Percentiles rank a stretch among this genome's conserved stretches.
These are phyloP conservation scores for Mobula birostris DNA, from an alignment of 2,113 vertebrate genomes.

Conservation along the genomic window DNA sequence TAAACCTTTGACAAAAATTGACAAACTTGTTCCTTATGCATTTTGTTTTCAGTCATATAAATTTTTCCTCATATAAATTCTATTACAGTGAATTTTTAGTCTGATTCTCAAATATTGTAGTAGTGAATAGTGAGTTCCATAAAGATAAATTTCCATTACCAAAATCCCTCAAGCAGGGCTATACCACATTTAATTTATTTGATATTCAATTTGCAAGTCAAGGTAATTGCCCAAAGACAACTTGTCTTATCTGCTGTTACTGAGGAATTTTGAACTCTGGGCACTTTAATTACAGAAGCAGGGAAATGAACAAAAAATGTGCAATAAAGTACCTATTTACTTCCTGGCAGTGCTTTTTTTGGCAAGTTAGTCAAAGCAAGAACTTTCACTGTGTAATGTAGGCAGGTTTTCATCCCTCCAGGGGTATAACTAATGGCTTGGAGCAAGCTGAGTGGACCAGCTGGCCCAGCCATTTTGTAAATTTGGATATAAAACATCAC, in stretches of 20 bases:
- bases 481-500: background rate
- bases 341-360: background rate
- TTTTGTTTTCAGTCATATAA: too few species aligned
- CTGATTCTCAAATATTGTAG: too few species aligned
- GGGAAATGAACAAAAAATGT: background rate
- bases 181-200: too few species aligned
- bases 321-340: background rate
- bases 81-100: too few species aligned
- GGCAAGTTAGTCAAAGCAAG: background rate
- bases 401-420: background rate
- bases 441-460: background rate
- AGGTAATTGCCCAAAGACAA: background rate
- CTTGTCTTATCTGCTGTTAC: background rate
- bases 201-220: background rate
- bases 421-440: background rate
- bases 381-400: background rate
- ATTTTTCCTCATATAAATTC: too few species aligned
- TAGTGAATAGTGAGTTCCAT: too few species aligned
- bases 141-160: too few species aligned
- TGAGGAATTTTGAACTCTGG: background rate
- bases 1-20: too few species aligned
- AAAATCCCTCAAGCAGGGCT: too few species aligned
- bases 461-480: background rate
- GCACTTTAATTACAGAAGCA: background rate
- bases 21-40: too few species aligned